Conservation (phyloP, 2,113 vertebrate genomes). For the Equus przewalskii region DNA sequence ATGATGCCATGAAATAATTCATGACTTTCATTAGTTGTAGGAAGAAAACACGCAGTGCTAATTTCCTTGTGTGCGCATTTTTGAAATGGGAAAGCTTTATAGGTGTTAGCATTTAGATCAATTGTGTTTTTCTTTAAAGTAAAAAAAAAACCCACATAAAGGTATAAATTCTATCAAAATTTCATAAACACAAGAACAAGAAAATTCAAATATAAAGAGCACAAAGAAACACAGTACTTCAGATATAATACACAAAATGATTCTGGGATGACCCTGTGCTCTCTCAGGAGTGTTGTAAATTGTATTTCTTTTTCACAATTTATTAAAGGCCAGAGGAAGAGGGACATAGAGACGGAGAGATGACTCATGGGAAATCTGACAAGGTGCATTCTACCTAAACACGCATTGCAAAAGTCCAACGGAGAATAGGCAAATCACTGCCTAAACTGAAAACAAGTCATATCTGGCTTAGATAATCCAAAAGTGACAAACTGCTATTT, state of each 20-base stretch:
- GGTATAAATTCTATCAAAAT: not conserved
- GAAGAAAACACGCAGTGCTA: conserved; percentile 31
- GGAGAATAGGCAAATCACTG: not conserved
- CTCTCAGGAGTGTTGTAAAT: not conserved
- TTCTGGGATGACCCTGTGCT: not conserved
- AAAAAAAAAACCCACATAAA: not conserved
- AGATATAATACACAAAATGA: not conserved
- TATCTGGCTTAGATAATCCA: not conserved
- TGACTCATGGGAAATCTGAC: conserved; percentile 14
- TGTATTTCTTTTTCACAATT: not conserved
- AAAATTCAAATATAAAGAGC: conserved; percentile 35
- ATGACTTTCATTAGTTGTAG: conserved; percentile 10
- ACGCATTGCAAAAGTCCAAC: not conserved
- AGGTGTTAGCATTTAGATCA: not conserved
- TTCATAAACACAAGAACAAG: not conserved
- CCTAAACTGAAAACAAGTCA: not conserved
- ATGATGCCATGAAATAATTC: not conserved
- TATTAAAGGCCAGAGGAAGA: conserved; percentile 33
- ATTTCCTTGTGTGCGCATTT: not conserved
- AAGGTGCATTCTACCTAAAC: not conserved
- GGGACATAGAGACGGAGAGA: not conserved
- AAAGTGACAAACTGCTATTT: not conserved
- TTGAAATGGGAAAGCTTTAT: not conserved
- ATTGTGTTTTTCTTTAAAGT: conserved; percentile 9
- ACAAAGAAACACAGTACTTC: not conserved